These are phyloP conservation scores for Teleogryllus occipitalis DNA, from an alignment of 1,140 invertebrate genomes.

Conservation along the genomic window DNA sequence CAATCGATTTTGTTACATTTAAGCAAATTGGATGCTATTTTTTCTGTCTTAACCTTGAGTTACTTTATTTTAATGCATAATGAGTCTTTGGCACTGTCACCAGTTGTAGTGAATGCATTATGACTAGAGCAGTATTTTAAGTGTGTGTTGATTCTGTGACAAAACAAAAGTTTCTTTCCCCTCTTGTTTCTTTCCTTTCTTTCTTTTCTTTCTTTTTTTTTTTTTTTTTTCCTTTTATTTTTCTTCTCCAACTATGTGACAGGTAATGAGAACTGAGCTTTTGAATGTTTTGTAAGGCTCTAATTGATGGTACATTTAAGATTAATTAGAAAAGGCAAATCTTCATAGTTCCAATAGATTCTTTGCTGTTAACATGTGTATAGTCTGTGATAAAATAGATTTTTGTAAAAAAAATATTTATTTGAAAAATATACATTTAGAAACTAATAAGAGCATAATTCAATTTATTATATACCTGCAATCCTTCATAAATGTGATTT, in stretches of 20 bases:
- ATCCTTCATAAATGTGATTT: no score
- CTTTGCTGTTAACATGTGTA: background rate
- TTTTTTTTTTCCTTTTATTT: background rate
- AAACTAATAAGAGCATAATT: background rate
- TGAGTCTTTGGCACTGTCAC: background rate
- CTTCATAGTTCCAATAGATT: background rate
- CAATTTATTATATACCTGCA: no score
- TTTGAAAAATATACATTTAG: background rate
- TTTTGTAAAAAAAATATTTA: conserved; percentile 6
- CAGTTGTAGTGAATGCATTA: background rate
- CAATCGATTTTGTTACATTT: background rate
- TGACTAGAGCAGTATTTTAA: background rate
- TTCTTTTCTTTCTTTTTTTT: background rate
- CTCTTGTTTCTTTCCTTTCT: no score
- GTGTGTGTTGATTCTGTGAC: background rate
- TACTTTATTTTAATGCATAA: background rate
- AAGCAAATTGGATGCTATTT: background rate
- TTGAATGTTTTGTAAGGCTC: background rate
- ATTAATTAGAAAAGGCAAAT: background rate
- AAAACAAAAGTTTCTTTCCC: background rate
- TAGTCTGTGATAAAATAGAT: conserved; percentile 1
- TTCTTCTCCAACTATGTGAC: no score
- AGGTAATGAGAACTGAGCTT: background rate
- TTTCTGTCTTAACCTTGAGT: background rate
- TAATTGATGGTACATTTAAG: background rate